Base-by-base conservation (phyloP, 2,797 vertebrate species). In the Leptodactylus fallax region DNA sequence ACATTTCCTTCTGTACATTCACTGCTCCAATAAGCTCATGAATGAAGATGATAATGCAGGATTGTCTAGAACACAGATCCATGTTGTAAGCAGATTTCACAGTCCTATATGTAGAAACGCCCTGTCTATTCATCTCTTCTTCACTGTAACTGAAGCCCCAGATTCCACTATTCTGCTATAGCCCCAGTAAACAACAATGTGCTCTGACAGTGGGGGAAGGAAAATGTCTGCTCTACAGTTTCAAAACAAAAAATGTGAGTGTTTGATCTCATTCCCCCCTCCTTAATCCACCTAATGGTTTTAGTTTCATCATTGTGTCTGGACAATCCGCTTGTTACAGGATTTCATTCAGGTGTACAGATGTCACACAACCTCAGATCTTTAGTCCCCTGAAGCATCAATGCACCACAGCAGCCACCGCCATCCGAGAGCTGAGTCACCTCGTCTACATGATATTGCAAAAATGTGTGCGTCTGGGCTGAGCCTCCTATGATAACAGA, bases 221-320 rank as follows among this genome's bases (percentile, higher is more conserved):
- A 49, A 21, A 0, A 74, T 10, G 36, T 36, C 36, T 36, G 4
- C 36, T 36, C 36, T 4, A 36, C 4, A 36, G 36, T 36, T 36
- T 36, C 36, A 36, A 36, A 36, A 36, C 36, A 36, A 36, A 36
- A 36, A 36, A 36, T 36, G 36, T 2, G 36, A 36, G 36, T 36
- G 36, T 36, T 36, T 36, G 36, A 36, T 36, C 2, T 36, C 1
- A 36, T 4, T 17, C 76, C 51, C 51, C 76, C 53, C 11, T 12
- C 23, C 27, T 47, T 83, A 83, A 83, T 83, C 81, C 81, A 27
- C 65, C 27, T 55, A 83, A 27, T 9, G 23, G 49, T 51, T 81
- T 65, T 23, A 71, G 19, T 25, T 27, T 14, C 49, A 55, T 69
- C 53, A 60, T 55, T 23, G 65, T 36, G 63, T 3, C 81, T 6